Percentiles rank a stretch among this genome's conserved stretches.
Conservation (phyloP, 2,888 invertebrate genomes). For the Pachymerium ferrugineum region DNA sequence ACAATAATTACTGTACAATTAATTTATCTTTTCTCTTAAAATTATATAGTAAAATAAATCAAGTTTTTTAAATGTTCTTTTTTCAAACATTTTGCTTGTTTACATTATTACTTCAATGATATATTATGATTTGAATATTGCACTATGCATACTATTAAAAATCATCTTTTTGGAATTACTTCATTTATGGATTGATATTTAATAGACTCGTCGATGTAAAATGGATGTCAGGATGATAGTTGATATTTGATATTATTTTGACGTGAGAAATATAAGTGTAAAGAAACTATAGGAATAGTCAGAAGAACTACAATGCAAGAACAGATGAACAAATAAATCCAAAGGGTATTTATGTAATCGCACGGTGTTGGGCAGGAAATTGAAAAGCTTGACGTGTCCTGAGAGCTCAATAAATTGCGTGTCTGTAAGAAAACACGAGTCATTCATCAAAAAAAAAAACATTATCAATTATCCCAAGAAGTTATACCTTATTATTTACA, state of each 20-base stretch:
- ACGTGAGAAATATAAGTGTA: slow-evolving; percentile 14
- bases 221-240: slow-evolving; percentile 29
- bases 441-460: background rate
- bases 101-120: no score
- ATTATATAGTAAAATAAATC: no score
- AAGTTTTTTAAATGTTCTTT: no score
- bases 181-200: background rate
- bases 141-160: background rate
- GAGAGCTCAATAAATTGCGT: background rate
- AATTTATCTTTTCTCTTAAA: no score
- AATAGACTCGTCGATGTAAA: background rate
- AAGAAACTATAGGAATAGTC: slow-evolving; percentile 5
- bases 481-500: background rate
- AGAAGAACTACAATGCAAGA: slow-evolving; percentile 10
- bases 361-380: slow-evolving; percentile 31
- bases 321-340: slow-evolving; percentile 31
- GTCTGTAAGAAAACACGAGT: background rate
- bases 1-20: no score
- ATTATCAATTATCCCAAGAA: background rate
- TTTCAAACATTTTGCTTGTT: no score
- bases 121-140: background rate
- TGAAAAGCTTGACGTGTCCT: background rate
- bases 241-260: slow-evolving; percentile 20
- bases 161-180: background rate
- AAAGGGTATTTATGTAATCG: slow-evolving; percentile 30